Base-by-base conservation (phyloP, 2,113 vertebrate species). In the Entelurus aequoreus region DNA sequence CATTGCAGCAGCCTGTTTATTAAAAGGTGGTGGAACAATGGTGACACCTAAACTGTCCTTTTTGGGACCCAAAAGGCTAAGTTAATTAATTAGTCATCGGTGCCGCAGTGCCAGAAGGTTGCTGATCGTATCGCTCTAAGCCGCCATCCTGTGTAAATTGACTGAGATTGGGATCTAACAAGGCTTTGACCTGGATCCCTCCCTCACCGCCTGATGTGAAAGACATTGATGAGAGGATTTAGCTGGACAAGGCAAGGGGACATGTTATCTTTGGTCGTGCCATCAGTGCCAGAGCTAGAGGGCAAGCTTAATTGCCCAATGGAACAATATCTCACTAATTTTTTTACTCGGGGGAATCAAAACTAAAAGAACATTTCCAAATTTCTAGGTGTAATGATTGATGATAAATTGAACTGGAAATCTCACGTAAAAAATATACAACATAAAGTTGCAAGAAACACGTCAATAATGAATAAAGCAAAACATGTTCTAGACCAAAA, bases 151-250 rank as follows among this genome's bases (percentile, higher is more conserved):
- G 83, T 89, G 84, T 87, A 87, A 89, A 89, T 86, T 86, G 84
- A 81, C 77, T 64, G 67, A 81, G 87, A 88, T 89, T 87, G 80
- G 80, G 79, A 89, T 89, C 83, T 82, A 84, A 86, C 82, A 84
- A 77, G 80, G 79, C 77, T 87, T 66, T 86, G 86, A 87, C 87
- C 86, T 82, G 84, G 71, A 83, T 84, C 75, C 71, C 77, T 74
- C 56, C 69, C 72, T 55, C 71, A 78, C 80, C 74, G 72, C 69
- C 76, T 77, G 69, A 72, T 67, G 80, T 78, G 74, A 75, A 66
- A 72, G 78, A 76, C 83, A 78, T 74, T 81, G 84, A 87, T 82
- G 83, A 77, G 71, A 68, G 78, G 84, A 80, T 84, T 84, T 80
- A 72, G 66, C 54, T 59, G 44, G 54, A 69, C 74, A 60, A 80